These are phyloP conservation scores for Amphilophus citrinellus DNA, from an alignment of 2,113 vertebrate species.

Conservation along the genomic window DNA sequence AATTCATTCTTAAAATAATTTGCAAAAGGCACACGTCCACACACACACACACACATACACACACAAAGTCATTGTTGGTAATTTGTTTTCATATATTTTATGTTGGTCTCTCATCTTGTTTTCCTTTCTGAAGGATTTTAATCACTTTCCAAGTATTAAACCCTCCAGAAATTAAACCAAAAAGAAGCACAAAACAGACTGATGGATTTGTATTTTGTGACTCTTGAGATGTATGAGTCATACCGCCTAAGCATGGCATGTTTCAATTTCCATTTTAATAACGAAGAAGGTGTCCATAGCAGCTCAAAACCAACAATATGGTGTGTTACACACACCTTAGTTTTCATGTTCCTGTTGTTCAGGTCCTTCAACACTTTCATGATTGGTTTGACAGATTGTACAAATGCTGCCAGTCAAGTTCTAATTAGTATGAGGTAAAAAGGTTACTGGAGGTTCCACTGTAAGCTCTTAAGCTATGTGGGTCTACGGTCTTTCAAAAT, in stretches of 20 bases:
- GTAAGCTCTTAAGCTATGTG: neutral
- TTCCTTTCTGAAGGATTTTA: neutral
- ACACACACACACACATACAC: neutral
- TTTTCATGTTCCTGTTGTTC: neutral
- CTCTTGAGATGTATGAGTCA: neutral
- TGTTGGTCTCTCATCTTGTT: neutral
- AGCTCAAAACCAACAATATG: neutral
- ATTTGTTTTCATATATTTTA: neutral
- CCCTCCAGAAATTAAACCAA: constrained; percentile 18
- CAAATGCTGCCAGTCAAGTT: neutral
- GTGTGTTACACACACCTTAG: neutral
- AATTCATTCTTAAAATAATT: neutral
- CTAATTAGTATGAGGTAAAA: neutral
- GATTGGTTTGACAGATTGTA: neutral
- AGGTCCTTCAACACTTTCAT: neutral
- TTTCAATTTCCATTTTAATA: constrained; percentile 19
- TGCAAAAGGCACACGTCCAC: neutral
- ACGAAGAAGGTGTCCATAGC: neutral
- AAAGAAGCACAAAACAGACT: neutral
- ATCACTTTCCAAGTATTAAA: neutral
- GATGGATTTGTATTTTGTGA: neutral
- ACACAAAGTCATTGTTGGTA: neutral
- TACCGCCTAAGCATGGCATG: neutral
- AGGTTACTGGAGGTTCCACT: neutral
- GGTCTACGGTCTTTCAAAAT: neutral